Base-by-base conservation (phyloP, 2,888 invertebrate species). In the Patella depressa region DNA sequence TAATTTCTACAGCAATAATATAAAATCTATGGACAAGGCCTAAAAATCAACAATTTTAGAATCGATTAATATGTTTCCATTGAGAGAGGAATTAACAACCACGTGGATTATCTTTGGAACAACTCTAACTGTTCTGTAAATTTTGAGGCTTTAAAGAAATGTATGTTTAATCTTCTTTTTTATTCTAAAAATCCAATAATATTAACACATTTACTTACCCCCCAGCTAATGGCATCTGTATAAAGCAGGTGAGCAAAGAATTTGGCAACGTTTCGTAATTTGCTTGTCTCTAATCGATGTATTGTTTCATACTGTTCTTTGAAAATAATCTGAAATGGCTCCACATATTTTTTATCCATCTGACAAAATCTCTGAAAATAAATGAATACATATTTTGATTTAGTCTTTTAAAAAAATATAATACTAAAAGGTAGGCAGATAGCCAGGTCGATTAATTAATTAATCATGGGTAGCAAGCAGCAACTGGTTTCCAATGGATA, bases 161-260 rank as follows among this genome's bases (percentile, higher is more conserved):
- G n/a, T n/a, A 15, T 3, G 24, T 15, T 15, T 19, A 15, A 15
- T 7, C 17, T 71, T 17, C 29, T 11, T 0, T 45, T 45, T 9
- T 45, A 45, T 45, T 9, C 0, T 45, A 7, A 45, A 7, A 29
- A 7, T 9, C 45, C 45, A 9, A 34, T 5, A 34, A 34, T 34
- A 5, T 34, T 34, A 34, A 45, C 7, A 45, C 45, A 45, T 45
- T 17, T 29, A 86, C 89, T 83, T 82, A 93, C 93, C 80, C 89
- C 96, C 99, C 99, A 99, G 73, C 96, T 95, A 75, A 99, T 98
- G 0, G 99, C 97, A 91, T 99, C 99, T 0, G 99, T 98, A 88
- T 96, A 96, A 0, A 99, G 93, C 1, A 99, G 93, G 93, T 99
- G 99, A 0, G 97, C 97, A 92, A 98, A 98, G 90, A 99, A 97